A percentile compares a stretch with the other conserved stretches of the same genome.
phyloP scores from a whole-genome alignment of 1,140 invertebrate species.

The Potamilus streckersoni region DNA sequence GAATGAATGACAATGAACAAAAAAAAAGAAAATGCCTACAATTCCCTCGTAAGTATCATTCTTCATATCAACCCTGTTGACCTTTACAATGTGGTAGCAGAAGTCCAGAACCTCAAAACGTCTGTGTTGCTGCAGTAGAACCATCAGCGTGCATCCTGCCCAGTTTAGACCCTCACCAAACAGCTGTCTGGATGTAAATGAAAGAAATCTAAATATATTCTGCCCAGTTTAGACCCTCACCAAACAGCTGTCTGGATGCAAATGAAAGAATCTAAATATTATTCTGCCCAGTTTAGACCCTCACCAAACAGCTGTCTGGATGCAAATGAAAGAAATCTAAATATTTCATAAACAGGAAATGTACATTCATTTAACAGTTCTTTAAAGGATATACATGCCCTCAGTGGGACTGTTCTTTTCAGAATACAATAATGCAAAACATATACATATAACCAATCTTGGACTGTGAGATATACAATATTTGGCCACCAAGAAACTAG shows the following conservation, averaged over 20 bases:
- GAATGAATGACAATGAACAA: too few relatives aligned
- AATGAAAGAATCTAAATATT: too few relatives aligned
- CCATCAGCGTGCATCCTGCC: constrained; percentile 95
- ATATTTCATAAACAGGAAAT: too few relatives aligned
- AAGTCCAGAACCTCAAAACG: constrained; percentile 98
- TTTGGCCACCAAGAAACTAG: too few relatives aligned
- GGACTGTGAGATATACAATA: too few relatives aligned
- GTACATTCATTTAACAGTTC: not conserved
- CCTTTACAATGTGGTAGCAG: constrained; percentile 95
- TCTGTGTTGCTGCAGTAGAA: constrained; percentile 93
- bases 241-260: constrained; percentile 88
- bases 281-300: constrained; percentile 92
- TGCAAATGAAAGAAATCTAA: constrained; percentile 17
- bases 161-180: constrained; percentile 98
- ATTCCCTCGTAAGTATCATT: constrained; percentile 94
- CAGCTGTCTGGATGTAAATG: constrained; percentile 78
- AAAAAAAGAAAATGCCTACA: constrained; percentile 77
- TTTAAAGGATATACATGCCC: not conserved
- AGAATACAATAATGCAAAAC: too few relatives aligned
- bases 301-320: constrained; percentile 95
- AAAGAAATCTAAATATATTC: too few relatives aligned
- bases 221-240: constrained; percentile 98
- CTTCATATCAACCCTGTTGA: constrained; percentile 95
- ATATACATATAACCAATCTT: too few relatives aligned
- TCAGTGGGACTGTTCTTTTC: too few relatives aligned